Evolutionary conservation across 2,113 vertebrate species (phyloP), one percentile per base, ranked within the genome.

Genomic region (Mus musculus): DNA sequence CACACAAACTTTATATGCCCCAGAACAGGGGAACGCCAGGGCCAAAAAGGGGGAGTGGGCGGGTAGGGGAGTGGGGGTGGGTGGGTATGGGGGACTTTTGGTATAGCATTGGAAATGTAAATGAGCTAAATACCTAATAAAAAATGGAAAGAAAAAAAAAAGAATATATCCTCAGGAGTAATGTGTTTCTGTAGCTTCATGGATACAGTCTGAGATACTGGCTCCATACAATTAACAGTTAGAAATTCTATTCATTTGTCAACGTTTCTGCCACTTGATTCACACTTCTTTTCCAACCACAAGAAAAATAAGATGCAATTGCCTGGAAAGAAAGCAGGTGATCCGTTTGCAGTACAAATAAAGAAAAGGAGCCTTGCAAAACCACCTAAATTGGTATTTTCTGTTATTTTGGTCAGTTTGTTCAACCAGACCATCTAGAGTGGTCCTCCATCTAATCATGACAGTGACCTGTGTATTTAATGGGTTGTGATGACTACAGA

Each of bases 311-410:
- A 81, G 42, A 76, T 39, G 86, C 36, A 76, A 89, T 89, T 52
- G n/a, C 33, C n/a, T 90, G 54, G 14, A 91, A 92, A 94, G 46
- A 69, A 93, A 24, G 8, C 0, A 65, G 36, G 78, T 54, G 8
- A 5, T 59, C 36, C 69, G 67, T 92, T 39, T 42, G 30, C 11
- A 77, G 17, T 22, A 67, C 59, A 69, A 92, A 36, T 76, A 82
- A 92, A 90, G 30, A 10, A 94, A 30, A 75, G 28, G 30, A 93
- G 6, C 42, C 61, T 85, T 85, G 75, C 33, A 94, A 88, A 92
- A 14, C 17, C 77, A 46, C 16, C 2, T 28, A 10, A 78, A 54
- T 63, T 73, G 17, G 0, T 72, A 14, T 10, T 87, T 73, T 78
- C 28, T 91, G 30, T 14, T 84, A 69, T 59, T 84, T 71, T 87